These are phyloP conservation scores for Drosophila repleta DNA, from an alignment of 1,140 invertebrate species.

Conservation along the genomic window DNA sequence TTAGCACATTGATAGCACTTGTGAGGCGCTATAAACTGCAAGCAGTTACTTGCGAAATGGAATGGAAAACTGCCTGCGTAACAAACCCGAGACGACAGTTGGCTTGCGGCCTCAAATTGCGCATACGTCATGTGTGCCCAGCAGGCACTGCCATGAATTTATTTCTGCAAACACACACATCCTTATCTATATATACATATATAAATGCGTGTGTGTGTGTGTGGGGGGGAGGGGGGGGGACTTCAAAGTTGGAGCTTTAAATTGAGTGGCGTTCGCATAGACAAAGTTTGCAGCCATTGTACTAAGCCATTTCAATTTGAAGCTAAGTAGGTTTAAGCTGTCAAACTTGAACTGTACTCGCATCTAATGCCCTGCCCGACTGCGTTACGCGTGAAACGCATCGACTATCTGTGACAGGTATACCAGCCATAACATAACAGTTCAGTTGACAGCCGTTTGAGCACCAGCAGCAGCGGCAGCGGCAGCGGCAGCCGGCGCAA, in stretches of 20 bases:
- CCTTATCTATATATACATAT: not conserved
- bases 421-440: not conserved
- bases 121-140: slow-evolving; percentile 44
- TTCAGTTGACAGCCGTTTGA: slow-evolving; percentile 4
- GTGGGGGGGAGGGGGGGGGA: not conserved
- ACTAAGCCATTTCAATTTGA: slow-evolving; percentile 38
- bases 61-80: slow-evolving; percentile 34
- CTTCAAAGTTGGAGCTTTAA: slow-evolving; percentile 37
- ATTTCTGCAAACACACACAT: not conserved
- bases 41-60: slow-evolving; percentile 62
- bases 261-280: slow-evolving; percentile 31
- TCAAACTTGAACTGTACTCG: slow-evolving; percentile 33
- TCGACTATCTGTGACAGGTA: not conserved
- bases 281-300: slow-evolving; percentile 34
- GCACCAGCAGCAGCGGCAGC: not conserved
- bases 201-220: not conserved
- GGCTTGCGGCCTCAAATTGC: slow-evolving; percentile 35
- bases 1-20: slow-evolving; percentile 74
- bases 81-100: slow-evolving; percentile 11
- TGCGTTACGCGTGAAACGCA: too few relatives aligned
- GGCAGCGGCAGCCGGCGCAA: not conserved
- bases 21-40: slow-evolving; percentile 78
- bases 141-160: slow-evolving; percentile 20
- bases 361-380: not conserved
- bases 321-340: slow-evolving; percentile 41